Evolutionary conservation across 2,888 invertebrate genomes (phyloP), one percentile per base, ranked within the genome.

Genomic region (Auanema sp.): DNA sequence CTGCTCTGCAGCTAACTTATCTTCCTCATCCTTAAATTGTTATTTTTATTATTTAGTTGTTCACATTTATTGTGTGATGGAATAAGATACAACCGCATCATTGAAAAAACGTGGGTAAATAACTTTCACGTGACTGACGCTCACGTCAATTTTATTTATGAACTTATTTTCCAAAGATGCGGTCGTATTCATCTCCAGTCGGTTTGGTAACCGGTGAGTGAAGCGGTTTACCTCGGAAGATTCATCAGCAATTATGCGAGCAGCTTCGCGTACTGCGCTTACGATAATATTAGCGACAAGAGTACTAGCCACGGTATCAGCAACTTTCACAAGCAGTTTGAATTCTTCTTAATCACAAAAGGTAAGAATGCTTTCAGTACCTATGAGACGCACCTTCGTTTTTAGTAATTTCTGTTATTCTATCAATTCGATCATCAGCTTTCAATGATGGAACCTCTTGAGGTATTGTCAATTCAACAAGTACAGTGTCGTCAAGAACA

Each of bases 261-360:
- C 79, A 23, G 80, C 76, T 65, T 83, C 82, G 24, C 74, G 60
- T 23, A 81, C 71, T 8, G 82, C 81, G 23, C 78, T 75, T 43
- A 82, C 60, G 58, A 82, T 71, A 50, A 82, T 75, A 33, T 78
- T 80, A 8, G 80, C 82, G 16, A 79, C 79, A 41, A 82, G 70
- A 8, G 74, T 68, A 53, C 78, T 72, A 2, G 79, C 82, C 21
- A 82, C 71, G 49, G 73, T 67, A 63, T 82, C 82, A 21, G 82
- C 82, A n/a, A 82, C 82, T 68, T 82, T 82, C 23, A 82, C 76
- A 23, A 82, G 69, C 33, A 81, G 67, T 33, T 77, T 77, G 71
- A 72, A 77, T 57, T 77, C 75, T 58, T 77, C 76, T 69, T 50
- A 24, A 70, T n/a, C n/a, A n/a, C n/a, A n/a, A n/a, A 66, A 12